Conservation (phyloP, 2,113 vertebrate genomes). For the Ameiurus melas region DNA sequence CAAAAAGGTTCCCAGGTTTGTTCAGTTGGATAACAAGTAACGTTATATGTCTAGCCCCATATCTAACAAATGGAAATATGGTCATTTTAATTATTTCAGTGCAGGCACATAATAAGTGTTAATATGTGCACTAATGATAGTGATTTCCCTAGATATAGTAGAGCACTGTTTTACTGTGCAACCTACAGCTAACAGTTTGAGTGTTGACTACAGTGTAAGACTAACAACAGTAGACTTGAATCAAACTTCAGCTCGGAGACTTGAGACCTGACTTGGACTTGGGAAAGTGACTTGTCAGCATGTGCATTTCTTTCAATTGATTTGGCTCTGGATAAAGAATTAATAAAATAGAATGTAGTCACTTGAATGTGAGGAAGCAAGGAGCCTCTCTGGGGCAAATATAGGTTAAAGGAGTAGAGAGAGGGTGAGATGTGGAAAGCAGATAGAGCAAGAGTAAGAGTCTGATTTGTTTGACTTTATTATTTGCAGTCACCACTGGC, state of each 20-base stretch:
- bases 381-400: slow-evolving; percentile 57
- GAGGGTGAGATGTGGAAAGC: slow-evolving; percentile 53
- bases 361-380: slow-evolving; percentile 51
- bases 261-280: not conserved
- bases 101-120: not conserved
- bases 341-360: slow-evolving; percentile 45
- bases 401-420: slow-evolving; percentile 57
- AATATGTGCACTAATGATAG: not conserved
- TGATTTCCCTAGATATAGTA: not conserved
- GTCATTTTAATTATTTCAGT: not conserved
- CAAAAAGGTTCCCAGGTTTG: not conserved
- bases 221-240: not conserved
- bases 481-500: slow-evolving; percentile 66
- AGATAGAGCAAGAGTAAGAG: slow-evolving; percentile 64
- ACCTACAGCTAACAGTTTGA: not conserved
- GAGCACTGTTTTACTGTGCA: not conserved
- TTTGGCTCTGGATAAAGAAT: slow-evolving; percentile 41
- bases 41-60: not conserved
- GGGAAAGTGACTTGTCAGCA: slow-evolving; percentile 23
- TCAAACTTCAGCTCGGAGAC: not conserved
- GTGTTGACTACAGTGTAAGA: not conserved
- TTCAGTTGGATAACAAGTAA: not conserved
- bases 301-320: slow-evolving; percentile 28
- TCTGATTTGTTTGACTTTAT: slow-evolving; percentile 59
- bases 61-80: not conserved